Evolutionary conservation across 2,797 vertebrate genomes (phyloP), one percentile per base, ranked within the genome.

Genomic region (Kryptolebias ocellatus): DNA sequence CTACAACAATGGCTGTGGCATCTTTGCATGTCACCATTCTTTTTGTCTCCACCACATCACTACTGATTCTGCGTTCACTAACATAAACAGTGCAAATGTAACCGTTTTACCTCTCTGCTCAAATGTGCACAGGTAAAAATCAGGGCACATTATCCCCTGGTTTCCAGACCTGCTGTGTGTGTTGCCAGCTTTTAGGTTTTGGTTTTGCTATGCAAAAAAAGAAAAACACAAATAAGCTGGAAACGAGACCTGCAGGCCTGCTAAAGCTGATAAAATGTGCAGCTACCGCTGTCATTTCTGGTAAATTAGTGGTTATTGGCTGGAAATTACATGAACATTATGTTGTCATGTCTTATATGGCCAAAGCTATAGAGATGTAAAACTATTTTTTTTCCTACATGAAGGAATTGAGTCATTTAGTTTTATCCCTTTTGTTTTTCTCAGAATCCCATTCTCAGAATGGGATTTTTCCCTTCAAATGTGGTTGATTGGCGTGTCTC

Each of bases 401-500:
- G 16, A 44, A 54, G 18, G 28, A 55, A 39, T 37, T 18, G 1
- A 51, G 29, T 10, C 18, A n/a, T 61, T 12, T 45, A 28, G 9
- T 29, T 5, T 10, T 10, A 45, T 5, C 20, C 42, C 44, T 9
- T 39, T 39, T 39, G 37, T 39, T 39, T 51, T 17, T 28, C 14
- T 45, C 4, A 54, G 4, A 1, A 12, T 24, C n/a, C n/a, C n/a
- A n/a, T 17, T 28, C 14, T 45, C 4, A 54, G 4, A 1, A 12
- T 24, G 18, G 7, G 18, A 10, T 24, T 15, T 60, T 62, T 37
- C 28, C 15, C 4, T 14, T 53, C 2, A n/a, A 29, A 17, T 53
- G 17, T 29, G 60, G 4, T 60, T 9, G 37, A 16, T 37, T 54
- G n/a, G 50, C 50, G 47, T 69, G 24, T 57, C 42, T 71, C 27